Conservation (phyloP, 2,888 invertebrate species). For the Pecten maximus region DNA sequence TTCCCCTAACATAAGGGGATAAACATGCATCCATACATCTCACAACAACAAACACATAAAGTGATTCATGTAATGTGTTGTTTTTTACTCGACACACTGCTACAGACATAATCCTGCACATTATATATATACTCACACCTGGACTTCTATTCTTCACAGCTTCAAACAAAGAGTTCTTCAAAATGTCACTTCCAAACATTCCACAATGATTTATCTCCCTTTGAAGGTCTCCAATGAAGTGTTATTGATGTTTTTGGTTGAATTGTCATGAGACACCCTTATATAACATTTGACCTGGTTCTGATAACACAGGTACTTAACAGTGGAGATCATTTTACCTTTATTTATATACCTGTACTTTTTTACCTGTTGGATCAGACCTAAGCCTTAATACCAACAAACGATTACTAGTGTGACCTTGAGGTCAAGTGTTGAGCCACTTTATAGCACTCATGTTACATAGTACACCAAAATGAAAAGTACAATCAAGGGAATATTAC, state of each 20-base stretch:
- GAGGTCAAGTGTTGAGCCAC: not conserved
- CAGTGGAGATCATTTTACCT: not conserved
- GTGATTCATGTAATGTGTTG: too few relatives aligned
- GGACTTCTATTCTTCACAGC: not conserved
- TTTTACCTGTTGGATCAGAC: not conserved
- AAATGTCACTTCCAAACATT: not conserved
- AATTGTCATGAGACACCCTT: not conserved
- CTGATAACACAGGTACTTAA: not conserved
- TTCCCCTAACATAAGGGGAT: too few relatives aligned
- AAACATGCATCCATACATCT: too few relatives aligned
- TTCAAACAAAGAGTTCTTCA: not conserved
- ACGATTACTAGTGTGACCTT: not conserved
- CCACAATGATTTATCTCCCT: not conserved
- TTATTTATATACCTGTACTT: not conserved
- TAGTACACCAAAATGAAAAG: not conserved
- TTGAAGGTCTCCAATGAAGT: not conserved
- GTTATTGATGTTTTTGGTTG: not conserved
- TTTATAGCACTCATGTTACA: not conserved
- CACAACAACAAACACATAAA: too few relatives aligned
- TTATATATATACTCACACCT: not conserved
- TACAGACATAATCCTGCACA: too few relatives aligned
- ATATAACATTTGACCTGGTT: not conserved
- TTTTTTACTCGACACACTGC: too few relatives aligned
- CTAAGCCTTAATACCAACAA: not conserved
- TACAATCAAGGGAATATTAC: not conserved